Conservation (phyloP, 2,797 vertebrate species). For the Chiroxiphia lanceolata region DNA sequence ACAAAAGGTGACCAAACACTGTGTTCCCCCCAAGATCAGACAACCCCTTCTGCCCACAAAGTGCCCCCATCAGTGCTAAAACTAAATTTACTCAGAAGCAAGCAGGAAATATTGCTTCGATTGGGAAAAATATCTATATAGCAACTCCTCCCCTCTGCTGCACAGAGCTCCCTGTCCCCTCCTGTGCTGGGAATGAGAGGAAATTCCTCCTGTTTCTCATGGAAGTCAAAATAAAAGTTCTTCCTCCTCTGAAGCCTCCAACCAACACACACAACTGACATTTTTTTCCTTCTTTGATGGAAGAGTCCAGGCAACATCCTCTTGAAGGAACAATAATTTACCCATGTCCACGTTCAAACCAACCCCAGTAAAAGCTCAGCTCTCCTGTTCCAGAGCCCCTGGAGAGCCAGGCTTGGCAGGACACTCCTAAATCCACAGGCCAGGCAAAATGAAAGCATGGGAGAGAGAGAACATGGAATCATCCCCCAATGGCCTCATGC, state of each 20-base stretch:
- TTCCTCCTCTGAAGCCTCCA: background rate
- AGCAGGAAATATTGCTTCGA: background rate
- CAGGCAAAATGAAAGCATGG: background rate
- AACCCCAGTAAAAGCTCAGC: background rate
- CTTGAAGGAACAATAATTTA: background rate
- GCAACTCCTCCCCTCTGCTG: background rate
- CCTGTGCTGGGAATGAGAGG: background rate
- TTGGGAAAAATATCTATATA: accelerated
- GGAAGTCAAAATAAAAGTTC: background rate
- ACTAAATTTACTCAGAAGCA: background rate
- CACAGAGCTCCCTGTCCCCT: background rate
- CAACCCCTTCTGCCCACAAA: background rate
- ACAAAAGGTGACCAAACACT: background rate
- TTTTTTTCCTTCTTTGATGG: background rate
- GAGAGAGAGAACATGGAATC: background rate
- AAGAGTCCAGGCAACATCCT: background rate
- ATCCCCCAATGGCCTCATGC: background rate
- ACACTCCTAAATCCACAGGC: background rate
- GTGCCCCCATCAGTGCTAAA: background rate
- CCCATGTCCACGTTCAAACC: background rate
- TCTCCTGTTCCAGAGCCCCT: background rate
- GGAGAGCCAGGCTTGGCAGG: background rate
- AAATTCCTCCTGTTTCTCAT: background rate
- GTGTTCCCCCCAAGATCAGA: background rate
- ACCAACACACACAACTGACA: accelerated